Base-by-base conservation (phyloP, 2,797 vertebrate species). In the Anomalospiza imberbis region DNA sequence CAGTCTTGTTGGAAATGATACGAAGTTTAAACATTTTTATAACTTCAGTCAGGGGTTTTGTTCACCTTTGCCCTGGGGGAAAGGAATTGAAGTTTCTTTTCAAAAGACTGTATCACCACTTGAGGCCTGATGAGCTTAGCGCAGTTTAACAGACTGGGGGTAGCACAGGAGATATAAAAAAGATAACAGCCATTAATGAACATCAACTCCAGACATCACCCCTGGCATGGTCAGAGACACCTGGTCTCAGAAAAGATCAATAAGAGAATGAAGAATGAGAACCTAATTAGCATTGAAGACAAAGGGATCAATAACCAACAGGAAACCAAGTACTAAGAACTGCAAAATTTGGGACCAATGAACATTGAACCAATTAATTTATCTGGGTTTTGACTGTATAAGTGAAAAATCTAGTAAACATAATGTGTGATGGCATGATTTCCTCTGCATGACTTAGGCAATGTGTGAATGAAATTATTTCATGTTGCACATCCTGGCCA, bases 361-460 rank as follows among this genome's bases (percentile, higher is more conserved):
- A 57, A 48, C 51, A 50, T 8, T 5, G 9, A 26, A 42, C 7
- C 44, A 74, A 42, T 4, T 9, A 8, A 65, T 50, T 65, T 57
- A 51, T 74, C 19, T 34, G 6, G 1, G 51, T 34, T 65, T 65
- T 65, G 31, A 31, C 44, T 21, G 36, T 3, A 3, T 25, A 57
- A 11, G 13, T 48, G 34, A 42, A 65, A 65, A 73, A 25, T 17
- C 50, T 5, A 25, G 7, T 24, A 24, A n/a, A 12, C 12, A 4
- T 3, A 40, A n/a, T 2, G 7, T 22, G 15, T 42, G 17, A 65
- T 14, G 31, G 36, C 29, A 34, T 34, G 6, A 34, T 74, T 65
- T 83, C 40, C 44, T 65, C 31, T 25, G 45, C 34, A 17, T 0
- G 0, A 34, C 34, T 16, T 2, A 0, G 58, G 16, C 13, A 19